Conservation (phyloP, 2,113 vertebrate species). For the Danionella cerebrum region DNA sequence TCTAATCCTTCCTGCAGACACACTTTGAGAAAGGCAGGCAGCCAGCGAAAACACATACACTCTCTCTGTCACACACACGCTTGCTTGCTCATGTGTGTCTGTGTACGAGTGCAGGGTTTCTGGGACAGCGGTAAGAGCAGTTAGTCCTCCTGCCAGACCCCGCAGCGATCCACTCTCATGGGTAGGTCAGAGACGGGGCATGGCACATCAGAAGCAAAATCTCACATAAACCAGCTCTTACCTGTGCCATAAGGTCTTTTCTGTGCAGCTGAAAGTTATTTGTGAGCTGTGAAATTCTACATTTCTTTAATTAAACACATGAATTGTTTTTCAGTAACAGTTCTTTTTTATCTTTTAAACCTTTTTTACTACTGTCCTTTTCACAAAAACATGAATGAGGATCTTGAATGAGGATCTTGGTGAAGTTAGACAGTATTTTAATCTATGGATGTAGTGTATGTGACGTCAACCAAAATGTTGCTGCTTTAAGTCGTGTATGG, state of each 20-base stretch:
- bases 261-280: neutral
- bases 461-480: too few relatives aligned
- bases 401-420: too few relatives aligned
- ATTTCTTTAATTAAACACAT: too few relatives aligned
- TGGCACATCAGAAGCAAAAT: constrained; percentile 17
- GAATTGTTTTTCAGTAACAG: too few relatives aligned
- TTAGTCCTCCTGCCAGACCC: constrained; percentile 23
- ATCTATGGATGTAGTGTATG: too few relatives aligned
- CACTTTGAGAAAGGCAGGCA: neutral
- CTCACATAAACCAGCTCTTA: neutral
- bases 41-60: constrained; percentile 18
- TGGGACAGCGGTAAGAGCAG: constrained; percentile 33
- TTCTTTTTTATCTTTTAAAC: too few relatives aligned
- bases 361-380: too few relatives aligned
- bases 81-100: neutral
- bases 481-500: too few relatives aligned
- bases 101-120: constrained; percentile 25
- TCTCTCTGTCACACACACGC: neutral
- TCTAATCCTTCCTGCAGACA: constrained; percentile 15
- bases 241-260: neutral
- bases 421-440: too few relatives aligned
- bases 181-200: constrained; percentile 34
- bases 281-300: neutral
- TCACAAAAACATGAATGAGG: too few relatives aligned
- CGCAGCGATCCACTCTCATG: neutral